Percentiles rank a stretch among this genome's conserved stretches.
Conservation (phyloP, 2,888 invertebrate genomes). For the Panzeria rudis region DNA sequence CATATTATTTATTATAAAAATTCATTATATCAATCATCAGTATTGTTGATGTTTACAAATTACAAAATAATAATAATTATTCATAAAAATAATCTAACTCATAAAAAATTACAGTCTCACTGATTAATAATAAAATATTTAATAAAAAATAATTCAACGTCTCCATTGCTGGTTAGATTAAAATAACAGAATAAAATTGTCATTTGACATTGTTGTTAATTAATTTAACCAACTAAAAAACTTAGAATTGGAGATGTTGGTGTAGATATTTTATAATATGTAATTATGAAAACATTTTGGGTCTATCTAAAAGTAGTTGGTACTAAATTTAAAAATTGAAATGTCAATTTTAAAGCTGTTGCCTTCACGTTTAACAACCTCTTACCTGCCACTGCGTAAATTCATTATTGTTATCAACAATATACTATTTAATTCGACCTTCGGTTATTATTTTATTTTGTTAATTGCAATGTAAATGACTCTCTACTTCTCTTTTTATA, state of each 20-base stretch:
- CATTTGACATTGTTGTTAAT: neutral
- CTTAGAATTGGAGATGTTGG: constrained; percentile 43
- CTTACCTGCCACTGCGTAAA: constrained; percentile 39
- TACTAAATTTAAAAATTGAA: constrained; percentile 71
- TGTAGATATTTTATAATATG: constrained; percentile 38
- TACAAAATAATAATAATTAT: constrained; percentile 52
- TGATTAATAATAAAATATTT: constrained; percentile 68
- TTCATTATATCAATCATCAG: constrained; percentile 58
- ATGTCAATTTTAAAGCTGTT: constrained; percentile 73
- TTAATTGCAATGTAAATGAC: constrained; percentile 54
- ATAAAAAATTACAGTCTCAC: constrained; percentile 72
- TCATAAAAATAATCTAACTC: constrained; percentile 64
- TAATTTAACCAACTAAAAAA: constrained; percentile 38
- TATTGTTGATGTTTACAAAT: constrained; percentile 50
- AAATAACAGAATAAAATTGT: constrained; percentile 10
- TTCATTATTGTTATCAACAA: constrained; percentile 50
- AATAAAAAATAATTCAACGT: constrained; percentile 48
- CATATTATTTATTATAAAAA: constrained; percentile 65
- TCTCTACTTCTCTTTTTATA: constrained; percentile 32
- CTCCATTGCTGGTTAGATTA: constrained; percentile 41
- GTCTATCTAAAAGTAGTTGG: constrained; percentile 71
- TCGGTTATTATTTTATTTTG: constrained; percentile 30
- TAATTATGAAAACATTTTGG: constrained; percentile 70
- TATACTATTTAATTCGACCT: constrained; percentile 32
- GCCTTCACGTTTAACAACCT: constrained; percentile 71